phyloP scores from a whole-genome alignment of 2,888 invertebrate species.

The Drosophila ustulata region DNA sequence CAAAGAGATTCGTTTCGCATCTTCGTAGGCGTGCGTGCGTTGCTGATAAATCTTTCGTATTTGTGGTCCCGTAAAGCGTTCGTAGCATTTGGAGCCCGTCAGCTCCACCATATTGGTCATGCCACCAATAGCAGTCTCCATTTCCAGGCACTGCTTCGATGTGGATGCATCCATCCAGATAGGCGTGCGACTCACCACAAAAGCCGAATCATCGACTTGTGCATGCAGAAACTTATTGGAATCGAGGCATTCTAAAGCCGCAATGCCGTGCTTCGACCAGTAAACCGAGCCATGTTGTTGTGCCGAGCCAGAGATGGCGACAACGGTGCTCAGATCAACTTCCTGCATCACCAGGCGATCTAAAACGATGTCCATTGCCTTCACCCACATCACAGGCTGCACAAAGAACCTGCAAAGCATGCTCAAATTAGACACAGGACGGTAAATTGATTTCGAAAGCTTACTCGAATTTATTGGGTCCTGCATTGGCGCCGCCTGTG shows the following conservation, averaged over 20 bases:
- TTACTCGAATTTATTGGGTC: constrained; percentile 84
- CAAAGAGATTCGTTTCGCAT: constrained; percentile 94
- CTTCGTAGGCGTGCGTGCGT: constrained; percentile 89
- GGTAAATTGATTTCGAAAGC: neutral
- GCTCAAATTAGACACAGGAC: neutral
- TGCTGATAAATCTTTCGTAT: constrained; percentile 94
- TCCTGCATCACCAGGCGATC: constrained; percentile 92
- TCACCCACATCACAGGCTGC: constrained; percentile 97
- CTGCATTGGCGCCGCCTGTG: constrained; percentile 86
- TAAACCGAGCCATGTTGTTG: constrained; percentile 99
- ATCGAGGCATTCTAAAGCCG: constrained; percentile 88
- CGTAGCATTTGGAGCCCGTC: constrained; percentile 85
- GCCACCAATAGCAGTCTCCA: constrained; percentile 93
- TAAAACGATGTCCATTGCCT: constrained; percentile 96
- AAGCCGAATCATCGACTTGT: constrained; percentile 91
- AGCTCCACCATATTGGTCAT: constrained; percentile 81
- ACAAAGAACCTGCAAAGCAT: constrained; percentile 88
- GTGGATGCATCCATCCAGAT: constrained; percentile 96
- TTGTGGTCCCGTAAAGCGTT: constrained; percentile 94
- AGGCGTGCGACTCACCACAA: constrained; percentile 93
- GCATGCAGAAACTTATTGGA: constrained; percentile 92
- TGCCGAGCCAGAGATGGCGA: constrained; percentile 94
- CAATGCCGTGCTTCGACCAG: constrained; percentile 93
- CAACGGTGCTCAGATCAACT: constrained; percentile 93
- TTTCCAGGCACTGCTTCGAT: constrained; percentile 85